Evolutionary conservation across 2,113 vertebrate species (phyloP).

Genomic region (Cavia aperea): DNA sequence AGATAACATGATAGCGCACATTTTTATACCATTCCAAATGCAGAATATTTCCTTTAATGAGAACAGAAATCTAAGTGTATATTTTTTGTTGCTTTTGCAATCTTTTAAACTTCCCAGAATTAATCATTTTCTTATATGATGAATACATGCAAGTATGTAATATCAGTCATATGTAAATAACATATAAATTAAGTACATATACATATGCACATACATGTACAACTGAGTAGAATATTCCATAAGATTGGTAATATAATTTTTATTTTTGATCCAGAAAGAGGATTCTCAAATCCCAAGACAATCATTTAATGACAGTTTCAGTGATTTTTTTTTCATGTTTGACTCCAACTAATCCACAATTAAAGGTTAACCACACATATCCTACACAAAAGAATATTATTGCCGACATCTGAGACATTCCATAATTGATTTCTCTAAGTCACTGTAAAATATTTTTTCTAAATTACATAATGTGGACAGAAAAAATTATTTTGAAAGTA

Average conservation of each 20-base stretch:
- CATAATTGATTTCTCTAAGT: background rate
- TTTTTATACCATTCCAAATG: background rate
- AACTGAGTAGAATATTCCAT: background rate
- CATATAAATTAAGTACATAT: background rate
- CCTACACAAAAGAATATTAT: background rate
- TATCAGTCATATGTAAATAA: background rate
- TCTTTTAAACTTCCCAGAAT: background rate
- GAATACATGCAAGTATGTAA: background rate
- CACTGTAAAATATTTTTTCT: background rate
- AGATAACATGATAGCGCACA: background rate
- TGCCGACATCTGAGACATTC: background rate
- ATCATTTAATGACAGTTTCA: background rate
- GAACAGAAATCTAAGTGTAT: background rate
- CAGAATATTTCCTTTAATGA: background rate
- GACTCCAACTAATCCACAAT: background rate
- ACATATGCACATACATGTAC: background rate
- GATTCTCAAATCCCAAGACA: background rate
- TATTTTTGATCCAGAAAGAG: background rate
- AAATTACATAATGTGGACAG: background rate
- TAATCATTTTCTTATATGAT: background rate
- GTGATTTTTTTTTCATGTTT: background rate
- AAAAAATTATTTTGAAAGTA: background rate
- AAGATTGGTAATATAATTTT: background rate
- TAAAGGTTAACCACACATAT: background rate
- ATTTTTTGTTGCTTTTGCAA: background rate